Conservation (phyloP, 2,888 invertebrate genomes). For the Lutraria lutraria region DNA sequence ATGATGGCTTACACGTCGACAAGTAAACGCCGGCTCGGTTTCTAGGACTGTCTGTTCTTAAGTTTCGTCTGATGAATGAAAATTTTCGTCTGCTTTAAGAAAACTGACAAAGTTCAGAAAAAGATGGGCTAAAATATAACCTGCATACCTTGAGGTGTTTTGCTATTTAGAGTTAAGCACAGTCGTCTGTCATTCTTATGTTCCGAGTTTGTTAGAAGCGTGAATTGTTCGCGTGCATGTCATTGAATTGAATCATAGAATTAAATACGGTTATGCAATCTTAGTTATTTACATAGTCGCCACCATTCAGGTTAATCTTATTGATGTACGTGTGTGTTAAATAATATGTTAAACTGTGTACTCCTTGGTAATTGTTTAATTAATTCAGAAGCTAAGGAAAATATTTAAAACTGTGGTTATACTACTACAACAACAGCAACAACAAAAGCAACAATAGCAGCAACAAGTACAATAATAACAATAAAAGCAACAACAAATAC, state of each 20-base stretch:
- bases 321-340: too few relatives aligned
- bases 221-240: constrained; percentile 24
- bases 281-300: too few relatives aligned
- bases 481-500: too few relatives aligned
- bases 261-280: too few relatives aligned
- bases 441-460: neutral
- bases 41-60: constrained; percentile 32
- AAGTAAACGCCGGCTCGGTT: constrained; percentile 24
- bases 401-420: neutral
- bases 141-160: constrained; percentile 23
- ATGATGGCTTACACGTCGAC: constrained; percentile 33
- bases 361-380: too few relatives aligned
- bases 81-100: constrained; percentile 33
- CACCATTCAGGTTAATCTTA: neutral
- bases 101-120: constrained; percentile 33
- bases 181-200: constrained; percentile 26
- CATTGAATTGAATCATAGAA: constrained; percentile 36
- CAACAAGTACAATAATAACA: neutral
- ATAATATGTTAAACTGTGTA: too few relatives aligned
- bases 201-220: neutral
- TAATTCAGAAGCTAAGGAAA: neutral
- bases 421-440: neutral
- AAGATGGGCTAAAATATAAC: constrained; percentile 18
- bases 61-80: constrained; percentile 38
- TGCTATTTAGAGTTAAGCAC: neutral